Evolutionary conservation across 2,797 vertebrate species (phyloP).

Genomic region (Mormyrops attenuatus): DNA sequence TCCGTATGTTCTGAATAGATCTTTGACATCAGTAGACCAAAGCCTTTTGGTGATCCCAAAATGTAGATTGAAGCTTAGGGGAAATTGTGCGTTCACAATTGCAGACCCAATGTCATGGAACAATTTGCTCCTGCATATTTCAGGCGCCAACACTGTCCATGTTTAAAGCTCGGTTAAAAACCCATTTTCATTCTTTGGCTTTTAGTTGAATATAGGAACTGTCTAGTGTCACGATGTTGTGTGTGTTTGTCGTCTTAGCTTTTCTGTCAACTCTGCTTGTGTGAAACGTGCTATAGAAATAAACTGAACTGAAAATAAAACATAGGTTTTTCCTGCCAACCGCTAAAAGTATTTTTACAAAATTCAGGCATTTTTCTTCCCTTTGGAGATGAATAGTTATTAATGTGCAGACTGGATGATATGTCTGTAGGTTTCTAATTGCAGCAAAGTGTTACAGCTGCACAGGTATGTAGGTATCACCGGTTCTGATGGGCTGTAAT

Average conservation of each 20-base stretch:
- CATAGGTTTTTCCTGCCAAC: neutral
- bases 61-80: neutral
- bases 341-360: neutral
- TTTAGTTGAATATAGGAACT: neutral
- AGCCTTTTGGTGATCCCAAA: neutral
- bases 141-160: neutral
- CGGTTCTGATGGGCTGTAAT: neutral
- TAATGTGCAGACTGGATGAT: neutral
- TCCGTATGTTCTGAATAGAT: neutral
- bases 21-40: neutral
- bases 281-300: neutral
- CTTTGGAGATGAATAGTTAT: neutral
- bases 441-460: neutral
- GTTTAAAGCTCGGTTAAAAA: neutral
- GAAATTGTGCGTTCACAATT: neutral
- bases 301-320: neutral
- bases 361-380: neutral
- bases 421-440: neutral
- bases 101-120: too few species aligned
- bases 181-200: neutral
- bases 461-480: neutral
- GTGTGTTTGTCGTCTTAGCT: neutral
- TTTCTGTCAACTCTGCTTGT: neutral
- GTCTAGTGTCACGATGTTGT: neutral
- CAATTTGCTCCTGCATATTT: neutral